These are phyloP conservation scores for Ciconia nigra DNA, from an alignment of 2,797 vertebrate species.

Conservation along the genomic window DNA sequence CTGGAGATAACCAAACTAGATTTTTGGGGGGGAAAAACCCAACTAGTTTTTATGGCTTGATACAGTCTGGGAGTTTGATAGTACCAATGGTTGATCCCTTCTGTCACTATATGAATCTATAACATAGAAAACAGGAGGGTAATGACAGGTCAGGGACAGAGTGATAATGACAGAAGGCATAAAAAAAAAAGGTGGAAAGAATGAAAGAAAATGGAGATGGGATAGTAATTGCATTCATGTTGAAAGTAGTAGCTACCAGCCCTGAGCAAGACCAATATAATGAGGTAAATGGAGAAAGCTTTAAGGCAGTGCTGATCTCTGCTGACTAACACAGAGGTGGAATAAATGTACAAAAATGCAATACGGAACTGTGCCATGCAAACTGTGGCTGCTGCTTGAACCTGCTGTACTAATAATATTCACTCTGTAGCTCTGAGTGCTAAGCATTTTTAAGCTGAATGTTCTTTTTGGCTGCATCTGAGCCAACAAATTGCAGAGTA, in stretches of 20 bases:
- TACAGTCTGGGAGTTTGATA: neutral
- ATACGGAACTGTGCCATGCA: neutral
- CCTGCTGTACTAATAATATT: neutral
- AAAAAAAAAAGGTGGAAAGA: neutral
- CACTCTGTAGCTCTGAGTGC: neutral
- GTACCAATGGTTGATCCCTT: neutral
- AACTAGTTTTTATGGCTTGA: neutral
- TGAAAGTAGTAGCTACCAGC: neutral
- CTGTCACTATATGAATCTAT: neutral
- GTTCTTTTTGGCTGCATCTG: neutral
- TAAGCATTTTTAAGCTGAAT: neutral
- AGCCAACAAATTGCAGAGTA: neutral
- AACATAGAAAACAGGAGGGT: neutral
- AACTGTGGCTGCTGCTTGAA: neutral
- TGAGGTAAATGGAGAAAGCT: too few relatives aligned
- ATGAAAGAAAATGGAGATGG: neutral
- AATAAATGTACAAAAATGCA: neutral
- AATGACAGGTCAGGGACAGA: neutral
- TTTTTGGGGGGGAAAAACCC: fast-evolving
- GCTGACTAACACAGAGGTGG: neutral
- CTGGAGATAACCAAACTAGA: neutral
- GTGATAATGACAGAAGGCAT: neutral
- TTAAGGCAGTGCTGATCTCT: neutral
- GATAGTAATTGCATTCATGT: neutral
- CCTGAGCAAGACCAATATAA: neutral